Evolutionary conservation across 1,140 invertebrate species (phyloP), one percentile per base, ranked within the genome.

Genomic region (Brachionus angularis): DNA sequence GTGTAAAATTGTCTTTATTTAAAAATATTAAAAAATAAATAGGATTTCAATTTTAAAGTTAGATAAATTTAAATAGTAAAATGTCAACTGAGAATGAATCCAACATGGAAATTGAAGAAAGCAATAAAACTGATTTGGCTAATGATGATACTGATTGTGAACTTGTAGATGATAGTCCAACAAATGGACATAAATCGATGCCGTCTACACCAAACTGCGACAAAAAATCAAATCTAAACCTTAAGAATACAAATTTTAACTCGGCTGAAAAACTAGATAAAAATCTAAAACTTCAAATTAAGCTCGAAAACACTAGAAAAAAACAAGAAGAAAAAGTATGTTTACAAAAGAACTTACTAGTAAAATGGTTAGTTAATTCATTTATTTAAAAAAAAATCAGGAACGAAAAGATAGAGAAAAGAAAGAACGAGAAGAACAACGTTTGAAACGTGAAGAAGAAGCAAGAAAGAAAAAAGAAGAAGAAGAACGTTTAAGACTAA

Each of bases 191-290:
- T 10, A 42, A 67, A 33, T 67, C 62, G 14, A 33, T 18, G 7
- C 62, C 62, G 10, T 8, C 14, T 47, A 67, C 62, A 14, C 62
- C 62, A 47, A 67, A 25, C 23, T 31, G 42, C 27, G 42, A 36
- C 47, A 67, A 31, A 67, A 46, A 25, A 8, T 18, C 49, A 27
- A 27, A 16, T 52, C 3, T 5, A 23, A n/a, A n/a, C n/a, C 1
- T 39, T 1, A 18, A 36, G 0, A 27, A 31, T n/a, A 36, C 27
- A 47, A 10, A 8, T 21, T 18, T 18, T 27, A 46, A 21, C 23
- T 47, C 42, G 1, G 47, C 27, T 29, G 62, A 67, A 67, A 67
- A 67, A 67, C n/a, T 67, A 1, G 42, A 67, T 10, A 67, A 67
- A 67, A 67, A 67, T 46, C 5, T 47, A 1, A 46, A 36, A 34